A percentile compares a stretch with the other conserved stretches of the same genome.
Evolutionary conservation across 2,113 vertebrate species (phyloP).

Genomic region (Penelope pileata): DNA sequence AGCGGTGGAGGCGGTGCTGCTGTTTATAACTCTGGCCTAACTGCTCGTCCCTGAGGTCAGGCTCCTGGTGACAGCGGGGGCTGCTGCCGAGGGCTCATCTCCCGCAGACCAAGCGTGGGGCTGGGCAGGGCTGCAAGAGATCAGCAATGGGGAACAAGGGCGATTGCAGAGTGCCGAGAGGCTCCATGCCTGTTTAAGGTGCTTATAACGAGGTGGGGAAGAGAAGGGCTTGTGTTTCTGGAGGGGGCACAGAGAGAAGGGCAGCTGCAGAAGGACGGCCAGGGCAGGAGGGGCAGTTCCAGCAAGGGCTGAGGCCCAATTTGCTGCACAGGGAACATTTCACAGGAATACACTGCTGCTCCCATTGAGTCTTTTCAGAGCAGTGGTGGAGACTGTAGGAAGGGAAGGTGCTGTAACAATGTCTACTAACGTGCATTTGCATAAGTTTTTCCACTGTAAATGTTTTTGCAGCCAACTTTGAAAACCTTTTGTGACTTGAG

Average conservation of each 20-base stretch:
- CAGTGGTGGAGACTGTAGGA: not conserved
- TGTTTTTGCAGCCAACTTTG: constrained; percentile 26
- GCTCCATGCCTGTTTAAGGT: not conserved
- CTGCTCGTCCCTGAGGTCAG: not conserved
- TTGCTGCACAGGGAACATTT: not conserved
- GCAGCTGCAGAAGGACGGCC: not conserved
- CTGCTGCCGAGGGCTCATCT: not conserved
- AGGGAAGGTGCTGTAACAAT: not conserved
- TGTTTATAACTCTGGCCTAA: not conserved
- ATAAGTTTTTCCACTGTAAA: constrained; percentile 57
- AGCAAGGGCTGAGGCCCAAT: fast-evolving
- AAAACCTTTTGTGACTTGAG: constrained; percentile 59
- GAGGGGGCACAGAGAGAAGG: not conserved
- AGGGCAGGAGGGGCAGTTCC: not conserved
- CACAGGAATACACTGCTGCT: not conserved
- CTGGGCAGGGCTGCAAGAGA: not conserved
- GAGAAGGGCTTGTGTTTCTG: not conserved
- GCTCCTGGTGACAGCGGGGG: not conserved
- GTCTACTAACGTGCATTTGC: not conserved
- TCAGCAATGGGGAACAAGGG: fast-evolving
- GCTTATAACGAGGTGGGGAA: not conserved
- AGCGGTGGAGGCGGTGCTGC: not conserved
- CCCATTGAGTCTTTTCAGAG: not conserved
- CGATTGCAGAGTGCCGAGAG: not conserved
- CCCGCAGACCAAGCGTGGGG: fast-evolving